phyloP scores from a whole-genome alignment of 2,113 vertebrate genomes.

The Corythoichthys haematopterus region DNA sequence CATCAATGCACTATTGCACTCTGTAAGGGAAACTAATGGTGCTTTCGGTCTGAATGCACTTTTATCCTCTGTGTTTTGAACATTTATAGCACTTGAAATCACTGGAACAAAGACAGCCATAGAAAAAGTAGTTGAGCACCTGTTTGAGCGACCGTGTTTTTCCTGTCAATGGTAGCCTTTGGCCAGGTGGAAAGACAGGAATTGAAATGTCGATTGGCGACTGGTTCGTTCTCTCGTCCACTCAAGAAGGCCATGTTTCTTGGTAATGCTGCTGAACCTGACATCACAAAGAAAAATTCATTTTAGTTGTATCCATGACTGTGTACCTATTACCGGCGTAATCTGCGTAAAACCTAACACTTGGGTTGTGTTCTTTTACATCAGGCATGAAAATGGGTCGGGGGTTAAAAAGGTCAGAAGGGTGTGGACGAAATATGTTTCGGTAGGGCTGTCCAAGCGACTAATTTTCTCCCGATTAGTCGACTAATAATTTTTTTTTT shows the following conservation, averaged over 20 bases:
- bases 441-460: too few species aligned
- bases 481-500: too few species aligned
- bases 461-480: too few species aligned
- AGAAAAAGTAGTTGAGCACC: constrained; percentile 12
- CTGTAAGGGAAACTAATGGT: too few species aligned
- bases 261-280: constrained; percentile 48
- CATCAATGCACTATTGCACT: too few species aligned
- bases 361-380: too few species aligned
- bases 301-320: not conserved
- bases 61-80: not conserved
- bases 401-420: too few species aligned
- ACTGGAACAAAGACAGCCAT: not conserved
- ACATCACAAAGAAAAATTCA: not conserved
- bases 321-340: not conserved
- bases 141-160: constrained; percentile 7
- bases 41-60: too few species aligned
- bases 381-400: too few species aligned
- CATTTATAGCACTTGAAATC: not conserved
- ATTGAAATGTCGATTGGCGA: not conserved
- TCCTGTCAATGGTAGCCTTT: constrained; percentile 18
- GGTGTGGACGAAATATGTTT: too few species aligned
- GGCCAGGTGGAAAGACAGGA: constrained; percentile 30
- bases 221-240: constrained; percentile 14
- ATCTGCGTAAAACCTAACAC: not conserved
- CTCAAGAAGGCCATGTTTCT: constrained; percentile 45